phyloP scores from a whole-genome alignment of 2,113 vertebrate species.

The Cheirogaleus medius region DNA sequence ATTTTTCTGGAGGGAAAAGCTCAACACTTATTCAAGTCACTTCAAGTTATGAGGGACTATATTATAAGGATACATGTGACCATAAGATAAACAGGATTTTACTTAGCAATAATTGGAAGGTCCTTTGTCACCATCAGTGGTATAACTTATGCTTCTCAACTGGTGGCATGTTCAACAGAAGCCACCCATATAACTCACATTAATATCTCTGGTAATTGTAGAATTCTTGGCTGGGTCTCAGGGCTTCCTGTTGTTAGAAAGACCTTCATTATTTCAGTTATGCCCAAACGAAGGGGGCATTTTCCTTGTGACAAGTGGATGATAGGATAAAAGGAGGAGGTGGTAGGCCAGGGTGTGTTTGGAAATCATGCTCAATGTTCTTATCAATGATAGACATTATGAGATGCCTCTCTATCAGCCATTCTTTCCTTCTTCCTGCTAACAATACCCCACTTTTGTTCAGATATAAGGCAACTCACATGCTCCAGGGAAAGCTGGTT shows the following conservation, averaged over 20 bases:
- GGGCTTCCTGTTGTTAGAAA: not conserved
- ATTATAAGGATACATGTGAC: not conserved
- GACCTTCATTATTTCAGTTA: not conserved
- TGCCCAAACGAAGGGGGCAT: not conserved
- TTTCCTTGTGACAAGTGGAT: not conserved
- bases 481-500: not conserved
- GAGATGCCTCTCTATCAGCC: not conserved
- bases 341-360: not conserved
- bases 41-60: not conserved
- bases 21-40: not conserved
- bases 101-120: not conserved
- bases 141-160: not conserved
- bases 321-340: not conserved
- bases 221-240: not conserved
- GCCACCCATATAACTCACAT: not conserved
- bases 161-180: not conserved
- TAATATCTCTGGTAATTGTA: not conserved
- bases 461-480: not conserved
- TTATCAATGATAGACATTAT: not conserved
- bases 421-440: not conserved
- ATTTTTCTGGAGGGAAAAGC: conserved; percentile 10
- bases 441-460: not conserved
- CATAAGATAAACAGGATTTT: conserved; percentile 1
- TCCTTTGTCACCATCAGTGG: not conserved
- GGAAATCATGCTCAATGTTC: not conserved